A percentile compares a stretch with the other conserved stretches of the same genome.
phyloP scores from a whole-genome alignment of 2,888 invertebrate species.

The Eristalinus sepulchralis region DNA sequence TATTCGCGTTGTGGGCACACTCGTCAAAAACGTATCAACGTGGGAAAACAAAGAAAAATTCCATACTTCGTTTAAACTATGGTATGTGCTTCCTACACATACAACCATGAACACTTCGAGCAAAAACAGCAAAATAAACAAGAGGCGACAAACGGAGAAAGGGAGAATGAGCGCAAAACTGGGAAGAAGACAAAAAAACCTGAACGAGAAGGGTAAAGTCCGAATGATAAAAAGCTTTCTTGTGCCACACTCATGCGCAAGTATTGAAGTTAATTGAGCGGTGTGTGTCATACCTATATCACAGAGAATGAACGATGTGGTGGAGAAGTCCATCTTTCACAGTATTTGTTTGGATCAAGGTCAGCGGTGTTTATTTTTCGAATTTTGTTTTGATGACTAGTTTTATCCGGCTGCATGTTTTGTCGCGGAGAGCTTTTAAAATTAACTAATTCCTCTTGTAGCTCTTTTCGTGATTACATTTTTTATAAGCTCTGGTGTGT shows the following conservation, averaged over 20 bases:
- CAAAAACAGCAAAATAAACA: slow-evolving; percentile 9
- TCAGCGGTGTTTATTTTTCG: slow-evolving; percentile 80
- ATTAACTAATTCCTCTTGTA: neutral
- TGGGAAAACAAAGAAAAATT: slow-evolving; percentile 63
- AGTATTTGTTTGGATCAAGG: slow-evolving; percentile 76
- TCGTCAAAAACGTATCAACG: slow-evolving; percentile 44
- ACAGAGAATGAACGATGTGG: neutral
- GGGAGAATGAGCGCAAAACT: neutral
- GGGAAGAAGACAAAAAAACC: slow-evolving; percentile 8
- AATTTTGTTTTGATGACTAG: slow-evolving; percentile 78
- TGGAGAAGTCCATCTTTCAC: slow-evolving; percentile 26
- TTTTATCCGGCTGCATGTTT: slow-evolving; percentile 52
- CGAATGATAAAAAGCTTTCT: slow-evolving; percentile 26
- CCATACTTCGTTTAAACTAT: slow-evolving; percentile 48
- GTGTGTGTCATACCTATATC: neutral
- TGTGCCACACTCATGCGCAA: neutral
- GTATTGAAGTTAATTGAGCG: neutral
- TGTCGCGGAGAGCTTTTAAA: slow-evolving; percentile 10
- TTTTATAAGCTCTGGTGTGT: slow-evolving; percentile 10
- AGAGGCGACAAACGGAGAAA: neutral
- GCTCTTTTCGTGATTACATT: slow-evolving; percentile 1
- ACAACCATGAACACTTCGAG: neutral
- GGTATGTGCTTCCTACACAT: slow-evolving; percentile 34
- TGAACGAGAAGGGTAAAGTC: slow-evolving; percentile 23
- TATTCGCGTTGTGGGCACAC: slow-evolving; percentile 23